These are phyloP conservation scores for Hetaerina americana DNA, from an alignment of 1,140 invertebrate genomes.

Conservation along the genomic window DNA sequence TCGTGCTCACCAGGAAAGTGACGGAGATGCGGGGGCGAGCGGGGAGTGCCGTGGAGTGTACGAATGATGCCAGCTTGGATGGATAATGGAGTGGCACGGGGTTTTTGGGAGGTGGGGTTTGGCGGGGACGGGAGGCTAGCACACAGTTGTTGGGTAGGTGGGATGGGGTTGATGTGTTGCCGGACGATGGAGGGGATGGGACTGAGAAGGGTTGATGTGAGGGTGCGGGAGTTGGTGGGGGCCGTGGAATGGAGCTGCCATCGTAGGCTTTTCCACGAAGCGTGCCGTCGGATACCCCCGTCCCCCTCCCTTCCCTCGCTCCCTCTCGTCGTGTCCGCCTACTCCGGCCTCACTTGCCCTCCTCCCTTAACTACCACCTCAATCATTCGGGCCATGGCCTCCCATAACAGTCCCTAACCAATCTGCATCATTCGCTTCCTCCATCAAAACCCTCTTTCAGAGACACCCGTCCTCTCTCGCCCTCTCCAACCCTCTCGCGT, in stretches of 20 bases:
- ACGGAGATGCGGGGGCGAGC: too few species aligned
- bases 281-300: background rate
- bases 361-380: background rate
- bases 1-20: too few species aligned
- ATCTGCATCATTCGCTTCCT: background rate
- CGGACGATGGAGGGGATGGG: too few species aligned
- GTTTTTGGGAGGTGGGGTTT: background rate
- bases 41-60: background rate
- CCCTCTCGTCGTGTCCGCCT: background rate
- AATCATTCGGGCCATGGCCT: background rate
- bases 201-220: too few species aligned
- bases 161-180: too few species aligned
- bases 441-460: background rate
- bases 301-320: background rate
- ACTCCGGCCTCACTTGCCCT: too few species aligned
- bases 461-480: too few species aligned
- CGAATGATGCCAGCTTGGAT: background rate
- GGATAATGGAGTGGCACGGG: background rate
- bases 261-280: background rate
- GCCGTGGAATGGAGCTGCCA: background rate
- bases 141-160: too few species aligned
- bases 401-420: background rate
- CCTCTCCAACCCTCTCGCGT: too few species aligned
- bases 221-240: too few species aligned
- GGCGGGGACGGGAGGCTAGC: background rate